phyloP scores from a whole-genome alignment of 2,113 vertebrate genomes.

The Corythaixoides concolor region DNA sequence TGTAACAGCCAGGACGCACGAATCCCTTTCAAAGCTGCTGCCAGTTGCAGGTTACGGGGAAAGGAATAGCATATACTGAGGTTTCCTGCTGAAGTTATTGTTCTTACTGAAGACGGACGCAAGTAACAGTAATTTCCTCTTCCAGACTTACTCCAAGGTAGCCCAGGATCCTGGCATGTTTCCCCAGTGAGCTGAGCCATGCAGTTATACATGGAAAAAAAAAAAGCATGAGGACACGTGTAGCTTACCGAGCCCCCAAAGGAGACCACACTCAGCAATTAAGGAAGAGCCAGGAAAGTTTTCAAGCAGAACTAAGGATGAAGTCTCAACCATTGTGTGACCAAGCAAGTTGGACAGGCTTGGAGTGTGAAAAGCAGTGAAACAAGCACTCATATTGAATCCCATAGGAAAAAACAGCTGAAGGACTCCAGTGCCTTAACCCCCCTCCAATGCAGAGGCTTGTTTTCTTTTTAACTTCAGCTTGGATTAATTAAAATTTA shows the following conservation, averaged over 20 bases:
- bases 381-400: neutral
- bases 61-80: neutral
- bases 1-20: neutral
- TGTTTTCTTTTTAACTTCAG: neutral
- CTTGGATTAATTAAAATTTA: neutral
- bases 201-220: no score
- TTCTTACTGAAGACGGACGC: neutral
- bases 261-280: neutral
- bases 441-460: neutral
- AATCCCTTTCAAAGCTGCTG: neutral
- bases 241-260: neutral
- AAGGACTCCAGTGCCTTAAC: neutral
- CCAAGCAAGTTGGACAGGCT: neutral
- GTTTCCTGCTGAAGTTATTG: neutral
- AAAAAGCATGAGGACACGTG: rapidly evolving
- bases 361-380: neutral
- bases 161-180: neutral
- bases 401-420: neutral
- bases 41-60: neutral
- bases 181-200: neutral
- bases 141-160: neutral
- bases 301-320: neutral
- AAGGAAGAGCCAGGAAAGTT: neutral
- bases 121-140: neutral
- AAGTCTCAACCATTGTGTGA: neutral